These are phyloP conservation scores for Drosophila leonis DNA, from an alignment of 2,888 invertebrate genomes.

Conservation along the genomic window DNA sequence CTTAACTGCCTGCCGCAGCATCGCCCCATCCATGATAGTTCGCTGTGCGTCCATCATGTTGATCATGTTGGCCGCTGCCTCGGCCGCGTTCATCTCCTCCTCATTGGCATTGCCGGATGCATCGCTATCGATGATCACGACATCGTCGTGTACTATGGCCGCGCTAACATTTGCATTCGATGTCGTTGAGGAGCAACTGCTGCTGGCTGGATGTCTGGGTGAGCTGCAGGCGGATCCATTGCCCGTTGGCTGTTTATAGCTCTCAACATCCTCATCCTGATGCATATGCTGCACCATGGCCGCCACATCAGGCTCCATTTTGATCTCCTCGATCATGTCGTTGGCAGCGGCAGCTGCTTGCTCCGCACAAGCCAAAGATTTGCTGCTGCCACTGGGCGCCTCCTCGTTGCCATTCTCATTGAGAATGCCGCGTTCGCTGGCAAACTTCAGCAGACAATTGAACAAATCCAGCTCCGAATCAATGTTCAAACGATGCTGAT, in stretches of 20 bases:
- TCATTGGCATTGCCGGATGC: constrained; percentile 63
- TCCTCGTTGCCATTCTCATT: constrained; percentile 59
- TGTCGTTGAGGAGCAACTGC: constrained; percentile 8
- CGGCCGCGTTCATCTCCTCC: constrained; percentile 53
- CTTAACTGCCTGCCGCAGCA: constrained; percentile 89
- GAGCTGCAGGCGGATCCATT: constrained; percentile 27
- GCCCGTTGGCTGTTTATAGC: constrained; percentile 34
- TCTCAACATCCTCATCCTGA: constrained; percentile 67
- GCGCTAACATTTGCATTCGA: constrained; percentile 17
- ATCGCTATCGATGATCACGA: constrained; percentile 82
- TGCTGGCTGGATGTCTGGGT: constrained; percentile 14
- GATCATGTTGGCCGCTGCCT: constrained; percentile 68
- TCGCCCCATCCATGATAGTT: constrained; percentile 77
- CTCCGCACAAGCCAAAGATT: constrained; percentile 12
- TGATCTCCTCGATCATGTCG: constrained; percentile 76
- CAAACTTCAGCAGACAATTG: constrained; percentile 90
- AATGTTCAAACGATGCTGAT: constrained; percentile 90
- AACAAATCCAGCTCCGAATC: constrained; percentile 92
- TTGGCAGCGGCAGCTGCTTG: constrained; percentile 50
- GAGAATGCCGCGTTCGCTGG: constrained; percentile 86
- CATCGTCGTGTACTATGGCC: constrained; percentile 61
- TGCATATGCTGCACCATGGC: constrained; percentile 80
- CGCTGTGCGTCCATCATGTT: constrained; percentile 81
- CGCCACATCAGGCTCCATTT: constrained; percentile 83
- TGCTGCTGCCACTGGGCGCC: constrained; percentile 12